These are phyloP conservation scores for Neotragus pygmaeus DNA, from an alignment of 2,113 vertebrate species.

Conservation along the genomic window DNA sequence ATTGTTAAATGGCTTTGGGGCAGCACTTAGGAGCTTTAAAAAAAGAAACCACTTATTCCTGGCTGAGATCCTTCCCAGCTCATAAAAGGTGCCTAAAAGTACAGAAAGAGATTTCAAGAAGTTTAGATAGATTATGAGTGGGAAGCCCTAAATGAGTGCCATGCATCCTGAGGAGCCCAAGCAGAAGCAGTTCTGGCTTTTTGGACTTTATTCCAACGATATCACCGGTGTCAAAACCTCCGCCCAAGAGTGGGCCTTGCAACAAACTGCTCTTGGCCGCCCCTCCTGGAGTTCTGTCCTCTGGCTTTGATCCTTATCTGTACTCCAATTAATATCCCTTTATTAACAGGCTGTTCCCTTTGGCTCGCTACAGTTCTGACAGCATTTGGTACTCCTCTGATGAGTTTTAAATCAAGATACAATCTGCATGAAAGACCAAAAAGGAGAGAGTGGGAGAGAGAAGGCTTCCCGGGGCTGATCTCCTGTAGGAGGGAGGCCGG, in stretches of 20 bases:
- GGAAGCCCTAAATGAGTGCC: not conserved
- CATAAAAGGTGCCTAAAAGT: not conserved
- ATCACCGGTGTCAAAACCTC: not conserved
- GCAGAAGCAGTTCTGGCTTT: not conserved
- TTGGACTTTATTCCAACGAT: not conserved
- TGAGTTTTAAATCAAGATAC: not conserved
- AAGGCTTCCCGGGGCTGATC: not conserved
- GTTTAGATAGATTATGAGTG: not conserved
- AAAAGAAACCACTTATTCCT: not conserved
- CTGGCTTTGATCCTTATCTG: not conserved
- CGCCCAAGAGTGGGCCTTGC: not conserved
- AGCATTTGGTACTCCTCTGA: not conserved
- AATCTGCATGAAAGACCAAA: not conserved
- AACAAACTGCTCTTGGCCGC: not conserved
- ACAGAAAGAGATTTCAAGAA: not conserved
- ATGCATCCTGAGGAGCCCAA: not conserved
- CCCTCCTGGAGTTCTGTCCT: not conserved
- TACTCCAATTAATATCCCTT: not conserved
- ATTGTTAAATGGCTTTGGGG: conserved; percentile 58
- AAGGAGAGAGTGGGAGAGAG: not conserved
- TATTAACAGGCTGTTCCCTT: not conserved
- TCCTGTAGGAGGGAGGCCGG: not conserved
- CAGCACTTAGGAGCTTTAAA: conserved; percentile 21
- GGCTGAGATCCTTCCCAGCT: not conserved
- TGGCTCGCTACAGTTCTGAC: not conserved